These are phyloP conservation scores for Papilio dardanus DNA, from an alignment of 1,140 invertebrate genomes.

Conservation along the genomic window DNA sequence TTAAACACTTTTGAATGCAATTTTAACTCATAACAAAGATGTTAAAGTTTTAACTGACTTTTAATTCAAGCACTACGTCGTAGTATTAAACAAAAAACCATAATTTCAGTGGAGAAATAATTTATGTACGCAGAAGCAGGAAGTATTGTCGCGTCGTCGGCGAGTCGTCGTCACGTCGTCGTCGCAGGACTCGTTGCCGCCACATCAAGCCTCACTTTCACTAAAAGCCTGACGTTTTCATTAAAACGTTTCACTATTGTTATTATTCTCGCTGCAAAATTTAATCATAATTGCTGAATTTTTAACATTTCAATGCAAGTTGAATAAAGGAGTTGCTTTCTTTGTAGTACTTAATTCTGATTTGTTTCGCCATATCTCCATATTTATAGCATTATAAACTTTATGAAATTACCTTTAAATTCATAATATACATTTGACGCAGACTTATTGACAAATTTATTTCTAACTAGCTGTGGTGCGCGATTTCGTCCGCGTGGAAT, in stretches of 20 bases:
- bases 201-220: constrained; percentile 24
- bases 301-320: constrained; percentile 9
- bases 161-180: neutral
- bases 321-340: neutral
- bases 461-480: too few species aligned
- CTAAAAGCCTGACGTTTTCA: constrained; percentile 26
- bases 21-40: neutral
- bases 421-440: too few species aligned
- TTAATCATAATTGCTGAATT: constrained; percentile 15
- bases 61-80: neutral
- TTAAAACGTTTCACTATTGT: constrained; percentile 24
- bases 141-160: neutral
- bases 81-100: neutral
- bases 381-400: too few species aligned
- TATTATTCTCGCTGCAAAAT: constrained; percentile 16
- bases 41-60: neutral
- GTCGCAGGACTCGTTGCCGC: constrained; percentile 9
- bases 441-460: too few species aligned
- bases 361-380: neutral
- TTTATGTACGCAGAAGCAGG: constrained; percentile 18
- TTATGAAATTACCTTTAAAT: neutral
- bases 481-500: too few species aligned
- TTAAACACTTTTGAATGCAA: too few species aligned
- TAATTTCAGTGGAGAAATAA: neutral
- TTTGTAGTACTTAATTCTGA: neutral